These are phyloP conservation scores for Paracanthobrama guichenoti DNA, from an alignment of 2,113 vertebrate species.

Conservation along the genomic window DNA sequence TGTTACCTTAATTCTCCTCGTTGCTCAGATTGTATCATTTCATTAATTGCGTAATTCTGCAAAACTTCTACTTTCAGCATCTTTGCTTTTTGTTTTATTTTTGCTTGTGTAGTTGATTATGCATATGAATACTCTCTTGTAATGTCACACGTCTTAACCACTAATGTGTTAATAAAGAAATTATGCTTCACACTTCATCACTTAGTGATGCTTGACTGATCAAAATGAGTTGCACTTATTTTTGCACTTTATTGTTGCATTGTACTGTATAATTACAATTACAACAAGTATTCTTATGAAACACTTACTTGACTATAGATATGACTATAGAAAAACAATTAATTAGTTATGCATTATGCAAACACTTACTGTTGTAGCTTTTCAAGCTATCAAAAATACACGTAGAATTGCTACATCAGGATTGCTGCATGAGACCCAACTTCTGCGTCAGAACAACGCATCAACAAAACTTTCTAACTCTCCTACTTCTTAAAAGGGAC, in stretches of 20 bases:
- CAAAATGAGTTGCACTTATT: background rate
- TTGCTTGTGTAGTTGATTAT: conserved; percentile 51
- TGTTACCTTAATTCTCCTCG: background rate
- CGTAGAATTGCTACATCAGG: too few relatives aligned
- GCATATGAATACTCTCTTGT: conserved; percentile 45
- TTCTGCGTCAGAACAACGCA: too few relatives aligned
- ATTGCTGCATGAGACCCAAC: too few relatives aligned
- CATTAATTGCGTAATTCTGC: background rate
- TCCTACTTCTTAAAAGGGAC: too few relatives aligned
- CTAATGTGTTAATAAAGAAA: conserved; percentile 58
- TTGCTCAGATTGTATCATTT: conserved; percentile 30
- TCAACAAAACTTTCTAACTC: too few relatives aligned
- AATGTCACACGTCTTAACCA: conserved; percentile 54
- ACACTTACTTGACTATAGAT: too few relatives aligned
- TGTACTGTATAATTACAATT: background rate
- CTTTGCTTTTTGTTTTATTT: conserved; percentile 23
- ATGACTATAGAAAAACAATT: too few relatives aligned
- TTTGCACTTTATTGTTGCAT: background rate
- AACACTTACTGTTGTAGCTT: background rate
- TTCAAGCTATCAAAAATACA: too few relatives aligned
- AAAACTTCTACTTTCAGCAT: conserved; percentile 6
- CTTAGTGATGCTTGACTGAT: background rate
- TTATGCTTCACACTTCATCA: conserved; percentile 33
- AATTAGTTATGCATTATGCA: background rate
- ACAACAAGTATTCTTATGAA: background rate